Evolutionary conservation across 2,888 invertebrate genomes (phyloP), one percentile per base, ranked within the genome.

Genomic region (Euplagia quadripunctaria): DNA sequence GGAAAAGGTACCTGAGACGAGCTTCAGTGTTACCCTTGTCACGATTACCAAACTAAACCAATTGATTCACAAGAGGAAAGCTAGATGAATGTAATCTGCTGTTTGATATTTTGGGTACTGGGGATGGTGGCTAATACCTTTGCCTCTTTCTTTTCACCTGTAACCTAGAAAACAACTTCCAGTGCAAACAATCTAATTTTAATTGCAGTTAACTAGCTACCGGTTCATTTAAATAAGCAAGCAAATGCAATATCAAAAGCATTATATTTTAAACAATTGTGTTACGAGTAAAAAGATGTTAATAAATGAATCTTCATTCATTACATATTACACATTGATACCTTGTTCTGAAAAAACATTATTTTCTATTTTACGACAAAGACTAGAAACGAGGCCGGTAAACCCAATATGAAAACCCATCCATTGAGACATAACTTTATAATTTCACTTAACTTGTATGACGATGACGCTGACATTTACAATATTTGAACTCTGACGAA

Each of bases 31-130:
- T 46, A 61, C 46, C 68, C 74, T 68, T 49, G 68, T 65, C 68
- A 72, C 67, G 72, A 67, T 83, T 74, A 65, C 55, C 68, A 74
- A 82, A 82, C 78, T 68, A 76, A 77, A 73, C 51, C 51, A 74
- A 74, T 77, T 55, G 64, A 64, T 74, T 78, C 58, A 78, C 72
- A 73, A 78, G 52, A 73, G 43, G 46, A 64, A 70, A 64, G 65
- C 70, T 73, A 71, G 74, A 73, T 72, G 72, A 76, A 74, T 70
- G 65, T 43, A 20, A 73, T 72, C 70, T 73, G 74, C 9, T 69
- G n/a, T 73, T 68, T 41, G 66, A 72, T 70, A 69, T 70, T 51
- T n/a, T 69, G 1, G 5, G 31, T 61, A 31, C 1, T 61, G 12
- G 12, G 31, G 14, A 31, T 31, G 6, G 20, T 61, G 14, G 31